Percentiles rank a stretch among this genome's conserved stretches.
These are phyloP conservation scores for Ephialtes manifestator DNA, from an alignment of 2,888 invertebrate species.

Conservation along the genomic window DNA sequence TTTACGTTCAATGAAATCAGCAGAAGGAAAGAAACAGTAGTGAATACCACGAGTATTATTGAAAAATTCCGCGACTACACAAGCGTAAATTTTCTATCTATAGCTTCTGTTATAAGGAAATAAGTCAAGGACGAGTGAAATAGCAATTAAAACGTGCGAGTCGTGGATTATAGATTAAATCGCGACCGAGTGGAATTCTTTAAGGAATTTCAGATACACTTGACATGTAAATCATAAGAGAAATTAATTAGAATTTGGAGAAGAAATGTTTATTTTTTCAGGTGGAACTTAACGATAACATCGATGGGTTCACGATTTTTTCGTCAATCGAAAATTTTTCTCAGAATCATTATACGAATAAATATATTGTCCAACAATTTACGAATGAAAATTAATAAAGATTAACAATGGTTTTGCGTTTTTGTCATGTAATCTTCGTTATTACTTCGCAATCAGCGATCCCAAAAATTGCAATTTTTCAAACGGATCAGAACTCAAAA, in stretches of 20 bases:
- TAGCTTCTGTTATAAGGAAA: not conserved
- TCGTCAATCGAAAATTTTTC: conserved; percentile 18
- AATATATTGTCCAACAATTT: conserved; percentile 10
- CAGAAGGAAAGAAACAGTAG: not conserved
- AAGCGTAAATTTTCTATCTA: not conserved
- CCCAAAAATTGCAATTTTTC: too few relatives aligned
- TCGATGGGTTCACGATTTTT: conserved; percentile 29
- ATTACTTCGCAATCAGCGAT: too few relatives aligned
- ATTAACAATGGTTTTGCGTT: not conserved
- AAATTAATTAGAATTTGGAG: too few relatives aligned
- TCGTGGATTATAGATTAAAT: too few relatives aligned
- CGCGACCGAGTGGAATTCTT: too few relatives aligned
- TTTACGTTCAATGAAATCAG: conserved; percentile 30
- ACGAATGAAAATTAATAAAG: not conserved
- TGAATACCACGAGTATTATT: not conserved
- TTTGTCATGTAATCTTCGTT: too few relatives aligned
- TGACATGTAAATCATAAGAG: too few relatives aligned
- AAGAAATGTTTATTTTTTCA: not conserved
- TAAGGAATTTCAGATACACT: too few relatives aligned
- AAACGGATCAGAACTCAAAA: too few relatives aligned
- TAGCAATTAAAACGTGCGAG: not conserved
- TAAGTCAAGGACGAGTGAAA: not conserved
- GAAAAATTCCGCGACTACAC: conserved; percentile 31
- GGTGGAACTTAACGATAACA: not conserved
- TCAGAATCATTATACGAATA: not conserved